These are phyloP conservation scores for Pterocles gutturalis DNA, from an alignment of 2,113 vertebrate genomes.

Conservation along the genomic window DNA sequence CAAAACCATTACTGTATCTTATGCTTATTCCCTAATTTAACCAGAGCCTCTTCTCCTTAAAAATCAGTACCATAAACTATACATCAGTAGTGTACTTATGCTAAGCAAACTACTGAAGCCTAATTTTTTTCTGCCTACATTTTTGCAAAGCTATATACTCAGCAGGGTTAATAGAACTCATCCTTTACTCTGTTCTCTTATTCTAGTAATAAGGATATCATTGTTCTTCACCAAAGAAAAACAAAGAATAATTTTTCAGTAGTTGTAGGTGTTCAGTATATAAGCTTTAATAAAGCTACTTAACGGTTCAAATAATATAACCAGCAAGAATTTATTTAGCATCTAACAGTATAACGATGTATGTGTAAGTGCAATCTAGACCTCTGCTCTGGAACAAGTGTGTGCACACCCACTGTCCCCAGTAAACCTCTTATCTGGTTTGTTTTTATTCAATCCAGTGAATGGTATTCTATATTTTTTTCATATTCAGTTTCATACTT, in stretches of 20 bases:
- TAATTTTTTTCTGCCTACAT: background rate
- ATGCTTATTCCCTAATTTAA: background rate
- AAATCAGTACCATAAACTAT: background rate
- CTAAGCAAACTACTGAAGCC: background rate
- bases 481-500: background rate
- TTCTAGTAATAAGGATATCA: background rate
- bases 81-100: background rate
- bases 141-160: background rate
- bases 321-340: background rate
- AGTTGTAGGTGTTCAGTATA: background rate
- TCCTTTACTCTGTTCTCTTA: background rate
- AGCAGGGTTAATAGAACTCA: background rate
- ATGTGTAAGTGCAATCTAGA: fast-evolving
- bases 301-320: background rate
- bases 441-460: background rate
- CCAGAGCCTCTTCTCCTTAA: background rate
- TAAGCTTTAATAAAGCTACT: background rate
- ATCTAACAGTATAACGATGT: background rate
- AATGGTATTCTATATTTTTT: background rate
- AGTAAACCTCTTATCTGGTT: background rate
- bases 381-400: background rate
- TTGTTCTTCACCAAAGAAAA: background rate
- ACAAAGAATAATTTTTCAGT: background rate
- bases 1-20: background rate
- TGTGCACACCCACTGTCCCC: background rate